Percentiles rank a stretch among this genome's conserved stretches.
Evolutionary conservation across 1,140 invertebrate genomes (phyloP).

Genomic region (Neoseiulus cucumeris): DNA sequence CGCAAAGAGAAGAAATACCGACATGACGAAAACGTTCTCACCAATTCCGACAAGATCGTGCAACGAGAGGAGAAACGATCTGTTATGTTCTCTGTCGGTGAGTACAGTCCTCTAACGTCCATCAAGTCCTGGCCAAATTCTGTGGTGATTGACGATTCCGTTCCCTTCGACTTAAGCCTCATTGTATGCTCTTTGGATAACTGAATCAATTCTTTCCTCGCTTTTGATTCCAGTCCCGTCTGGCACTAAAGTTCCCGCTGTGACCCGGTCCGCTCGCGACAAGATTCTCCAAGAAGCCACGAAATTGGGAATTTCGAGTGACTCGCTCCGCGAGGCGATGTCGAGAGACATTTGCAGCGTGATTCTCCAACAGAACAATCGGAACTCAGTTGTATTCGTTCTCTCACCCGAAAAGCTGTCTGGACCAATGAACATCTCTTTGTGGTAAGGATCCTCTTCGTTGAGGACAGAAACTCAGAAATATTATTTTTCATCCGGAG

Average conservation of each 20-base stretch:
- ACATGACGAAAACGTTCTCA: not conserved
- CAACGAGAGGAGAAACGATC: not conserved
- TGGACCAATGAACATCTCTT: not conserved
- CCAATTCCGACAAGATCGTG: constrained; percentile 4
- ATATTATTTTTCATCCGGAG: too few species aligned
- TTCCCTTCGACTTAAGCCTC: too few species aligned
- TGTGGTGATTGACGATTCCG: too few species aligned
- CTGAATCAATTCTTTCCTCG: not conserved
- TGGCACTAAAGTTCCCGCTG: not conserved
- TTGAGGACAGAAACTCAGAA: too few species aligned
- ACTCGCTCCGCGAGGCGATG: not conserved
- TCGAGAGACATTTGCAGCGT: constrained; percentile 5
- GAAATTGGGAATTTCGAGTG: not conserved
- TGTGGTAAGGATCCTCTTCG: not conserved
- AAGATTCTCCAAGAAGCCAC: not conserved
- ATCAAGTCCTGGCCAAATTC: too few species aligned
- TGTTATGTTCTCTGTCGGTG: not conserved
- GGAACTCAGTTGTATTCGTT: not conserved
- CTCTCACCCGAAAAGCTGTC: not conserved
- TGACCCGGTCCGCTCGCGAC: not conserved
- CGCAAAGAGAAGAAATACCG: constrained; percentile 8
- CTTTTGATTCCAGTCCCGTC: not conserved
- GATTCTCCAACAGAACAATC: constrained; percentile 5
- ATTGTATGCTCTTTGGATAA: too few species aligned
- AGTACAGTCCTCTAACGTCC: not conserved